phyloP scores from a whole-genome alignment of 2,888 invertebrate genomes.

The Camponotus fellah region DNA sequence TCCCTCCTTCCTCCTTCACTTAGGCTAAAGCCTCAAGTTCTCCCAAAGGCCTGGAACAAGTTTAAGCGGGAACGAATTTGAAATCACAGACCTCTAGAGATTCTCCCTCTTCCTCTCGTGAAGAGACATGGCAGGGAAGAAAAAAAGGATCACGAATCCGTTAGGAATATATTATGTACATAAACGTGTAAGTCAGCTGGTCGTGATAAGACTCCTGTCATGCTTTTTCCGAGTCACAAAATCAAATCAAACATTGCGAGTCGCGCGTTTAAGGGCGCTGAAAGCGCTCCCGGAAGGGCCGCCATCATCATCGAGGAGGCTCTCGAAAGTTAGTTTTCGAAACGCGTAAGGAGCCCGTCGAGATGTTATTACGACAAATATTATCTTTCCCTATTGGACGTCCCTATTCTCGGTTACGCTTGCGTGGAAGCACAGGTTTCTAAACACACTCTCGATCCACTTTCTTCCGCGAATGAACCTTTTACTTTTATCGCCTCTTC shows the following conservation, averaged over 20 bases:
- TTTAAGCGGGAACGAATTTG: conserved; percentile 49
- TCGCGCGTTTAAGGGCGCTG: conserved; percentile 61
- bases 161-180: neutral
- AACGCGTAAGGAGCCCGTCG: conserved; percentile 59
- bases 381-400: conserved; percentile 69
- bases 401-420: conserved; percentile 39
- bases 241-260: conserved; percentile 73
- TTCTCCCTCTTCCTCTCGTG: neutral
- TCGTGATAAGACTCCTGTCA: conserved; percentile 68
- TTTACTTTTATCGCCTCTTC: conserved; percentile 34
- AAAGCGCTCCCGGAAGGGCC: conserved; percentile 60
- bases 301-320: conserved; percentile 4
- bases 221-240: conserved; percentile 67
- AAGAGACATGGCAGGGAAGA: neutral
- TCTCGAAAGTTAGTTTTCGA: conserved; percentile 55
- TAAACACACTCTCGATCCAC: neutral
- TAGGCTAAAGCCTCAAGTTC: conserved; percentile 27
- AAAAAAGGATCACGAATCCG: neutral
- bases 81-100: conserved; percentile 42
- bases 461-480: conserved; percentile 17
- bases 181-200: conserved; percentile 43
- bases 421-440: conserved; percentile 39
- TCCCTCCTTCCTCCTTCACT: neutral
- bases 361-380: conserved; percentile 76
- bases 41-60: conserved; percentile 36